Evolutionary conservation across 2,888 invertebrate genomes (phyloP).

Genomic region (Gibbula magus): DNA sequence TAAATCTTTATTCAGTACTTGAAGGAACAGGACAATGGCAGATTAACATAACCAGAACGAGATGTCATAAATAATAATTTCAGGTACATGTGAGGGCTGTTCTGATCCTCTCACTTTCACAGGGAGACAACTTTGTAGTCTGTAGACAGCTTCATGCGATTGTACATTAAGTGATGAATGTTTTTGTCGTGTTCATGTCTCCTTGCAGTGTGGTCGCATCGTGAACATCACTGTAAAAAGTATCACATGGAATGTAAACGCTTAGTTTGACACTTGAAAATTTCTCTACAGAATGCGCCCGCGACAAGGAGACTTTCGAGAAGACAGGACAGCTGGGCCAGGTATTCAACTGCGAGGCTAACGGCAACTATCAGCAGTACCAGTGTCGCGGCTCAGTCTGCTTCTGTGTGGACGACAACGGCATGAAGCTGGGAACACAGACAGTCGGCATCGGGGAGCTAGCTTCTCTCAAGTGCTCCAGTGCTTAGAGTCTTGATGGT

Average conservation of each 20-base stretch:
- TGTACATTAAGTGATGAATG: too few species aligned
- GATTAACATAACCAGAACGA: not conserved
- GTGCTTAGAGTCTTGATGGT: not conserved
- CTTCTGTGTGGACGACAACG: slow-evolving; percentile 8
- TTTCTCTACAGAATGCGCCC: slow-evolving; percentile 16
- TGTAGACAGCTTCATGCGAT: too few species aligned
- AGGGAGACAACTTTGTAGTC: too few species aligned
- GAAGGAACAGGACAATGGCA: not conserved
- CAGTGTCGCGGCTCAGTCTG: slow-evolving; percentile 2
- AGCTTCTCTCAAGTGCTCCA: slow-evolving; percentile 37
- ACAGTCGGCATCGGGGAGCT: slow-evolving; percentile 41
- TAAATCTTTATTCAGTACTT: not conserved
- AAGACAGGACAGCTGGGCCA: not conserved
- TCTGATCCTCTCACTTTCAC: too few species aligned
- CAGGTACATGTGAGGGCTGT: too few species aligned
- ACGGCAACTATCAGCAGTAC: slow-evolving; percentile 22
- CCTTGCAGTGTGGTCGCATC: too few species aligned
- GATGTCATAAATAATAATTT: too few species aligned
- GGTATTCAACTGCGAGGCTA: not conserved
- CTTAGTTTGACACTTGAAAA: not conserved
- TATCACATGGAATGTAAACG: not conserved
- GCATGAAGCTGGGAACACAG: slow-evolving; percentile 25
- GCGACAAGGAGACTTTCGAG: not conserved
- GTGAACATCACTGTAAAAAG: too few species aligned
- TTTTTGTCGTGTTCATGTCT: too few species aligned